Evolutionary conservation across 2,113 vertebrate genomes (phyloP).

Genomic region (Pyxicephalus adspersus): DNA sequence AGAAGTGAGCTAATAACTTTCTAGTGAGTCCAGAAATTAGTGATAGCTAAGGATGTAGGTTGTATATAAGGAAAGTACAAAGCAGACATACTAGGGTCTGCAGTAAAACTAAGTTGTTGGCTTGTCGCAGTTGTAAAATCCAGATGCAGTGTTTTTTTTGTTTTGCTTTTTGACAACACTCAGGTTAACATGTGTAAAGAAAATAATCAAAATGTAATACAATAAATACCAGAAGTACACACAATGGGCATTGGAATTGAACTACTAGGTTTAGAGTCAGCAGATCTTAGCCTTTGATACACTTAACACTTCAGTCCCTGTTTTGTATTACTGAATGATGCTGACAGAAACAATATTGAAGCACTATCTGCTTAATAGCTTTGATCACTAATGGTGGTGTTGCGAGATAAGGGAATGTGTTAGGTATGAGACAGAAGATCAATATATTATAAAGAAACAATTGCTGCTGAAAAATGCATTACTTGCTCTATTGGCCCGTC

Average conservation of each 20-base stretch:
- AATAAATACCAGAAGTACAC: neutral
- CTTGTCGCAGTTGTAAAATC: no score
- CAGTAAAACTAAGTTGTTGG: no score
- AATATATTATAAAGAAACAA: constrained; percentile 56
- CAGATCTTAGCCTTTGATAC: neutral
- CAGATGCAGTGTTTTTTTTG: no score
- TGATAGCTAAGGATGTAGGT: no score
- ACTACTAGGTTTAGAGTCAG: constrained; percentile 9
- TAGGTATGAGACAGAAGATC: constrained; percentile 48
- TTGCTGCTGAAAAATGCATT: constrained; percentile 54
- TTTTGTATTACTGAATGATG: constrained; percentile 11
- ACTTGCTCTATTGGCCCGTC: constrained; percentile 52
- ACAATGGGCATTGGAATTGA: neutral
- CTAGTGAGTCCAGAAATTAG: no score
- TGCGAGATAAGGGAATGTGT: constrained; percentile 50
- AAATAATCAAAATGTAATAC: neutral
- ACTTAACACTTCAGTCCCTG: constrained; percentile 37
- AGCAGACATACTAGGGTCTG: no score
- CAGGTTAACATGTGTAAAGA: no score
- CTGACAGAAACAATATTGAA: constrained; percentile 24
- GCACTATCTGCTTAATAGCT: constrained; percentile 49
- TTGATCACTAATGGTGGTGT: constrained; percentile 49
- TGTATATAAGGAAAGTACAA: no score
- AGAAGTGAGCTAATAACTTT: no score
- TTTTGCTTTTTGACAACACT: no score